Evolutionary conservation across 2,113 vertebrate species (phyloP), one percentile per base, ranked within the genome.

Genomic region (Bujurquina vittata): DNA sequence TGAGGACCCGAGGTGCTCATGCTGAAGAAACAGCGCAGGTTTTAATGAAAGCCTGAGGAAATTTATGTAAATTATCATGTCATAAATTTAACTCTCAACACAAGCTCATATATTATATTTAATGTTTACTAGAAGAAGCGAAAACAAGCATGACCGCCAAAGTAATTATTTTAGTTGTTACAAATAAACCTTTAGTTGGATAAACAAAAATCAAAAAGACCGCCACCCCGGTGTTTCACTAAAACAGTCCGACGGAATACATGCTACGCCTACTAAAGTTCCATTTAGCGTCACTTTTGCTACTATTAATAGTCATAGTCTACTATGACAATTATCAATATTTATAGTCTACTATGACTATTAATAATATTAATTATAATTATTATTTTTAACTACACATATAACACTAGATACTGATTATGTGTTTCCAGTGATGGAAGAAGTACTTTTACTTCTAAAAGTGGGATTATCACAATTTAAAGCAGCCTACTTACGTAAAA

Each of bases 151-250:
- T 1, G 3, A 22, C 3, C 2, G 3, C 5, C 3, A 1, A 15
- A 20, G 3, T 17, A 29, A 59, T 29, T 85, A 17, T 85, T 88
- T 81, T 14, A 9, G 7, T 31, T 33, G 22, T 20, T 29, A 35
- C 20, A 14, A 35, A 5, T 43, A 84, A 85, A 49, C 4, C 17
- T 6, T 10, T 10, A 3, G 75, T 10, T 57, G 4, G 2, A 14
- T 17, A 56, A 67, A 26, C 74, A 79, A 59, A 80, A 85, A 86
- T 92, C 84, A 93, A 94, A 95, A 86, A 84, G 22, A 35, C 89
- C 91, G 91, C 75, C 56, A 55, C 55, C 43, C 18, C 4, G 61
- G 91, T 91, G 89, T 85, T 61, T 37, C 87, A 77, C 20, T 76
- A 86, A 91, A 91, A 84, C n/a, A 72, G 83, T 88, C 58, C 94